Evolutionary conservation across 2,113 vertebrate species (phyloP), one percentile per base, ranked within the genome.

Genomic region (Thermophis baileyi): DNA sequence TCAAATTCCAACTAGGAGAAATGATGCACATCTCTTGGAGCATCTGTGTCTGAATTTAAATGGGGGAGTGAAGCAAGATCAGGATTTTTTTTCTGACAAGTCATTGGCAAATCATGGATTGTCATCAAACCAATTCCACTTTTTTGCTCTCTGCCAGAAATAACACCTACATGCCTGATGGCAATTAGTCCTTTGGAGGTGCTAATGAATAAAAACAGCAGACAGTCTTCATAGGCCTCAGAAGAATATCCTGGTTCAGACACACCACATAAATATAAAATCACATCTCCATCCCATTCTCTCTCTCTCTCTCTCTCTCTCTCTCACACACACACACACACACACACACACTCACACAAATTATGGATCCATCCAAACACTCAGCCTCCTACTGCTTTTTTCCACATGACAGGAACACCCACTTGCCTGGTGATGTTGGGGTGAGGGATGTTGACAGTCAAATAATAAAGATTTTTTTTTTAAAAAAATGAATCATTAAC

Each of bases 161-260:
- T 97, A 96, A 98, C 98, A 98, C 98, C 98, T 98, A 98, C 98
- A 97, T 97, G 97, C 98, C 98, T 98, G 97, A 98, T 98, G 97
- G 98, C 98, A 98, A 98, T 98, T 98, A 98, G 95, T 97, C 97
- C 97, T 96, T 97, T 96, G 97, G 97, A 97, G 97, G 97, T 98
- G 96, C 97, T 98, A 97, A 98, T 98, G 97, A 98, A 98, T 97
- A 98, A 98, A 97, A 97, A 95, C 96, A 98, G 97, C 97, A 96
- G 10, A 87, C 94, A 97, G 94, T 92, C 94, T 97, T 96, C 95
- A 91, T 40, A 96, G 96, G 87, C 95, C 95, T 95, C 96, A 97
- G 97, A 97, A 97, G 96, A 97, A 95, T 96, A 97, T 96, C 95
- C 96, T 93, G 91, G 97, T 97, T 95, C 93, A 94, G 94, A 96